phyloP scores from a whole-genome alignment of 2,888 invertebrate species.

The Cephus pygmeus region DNA sequence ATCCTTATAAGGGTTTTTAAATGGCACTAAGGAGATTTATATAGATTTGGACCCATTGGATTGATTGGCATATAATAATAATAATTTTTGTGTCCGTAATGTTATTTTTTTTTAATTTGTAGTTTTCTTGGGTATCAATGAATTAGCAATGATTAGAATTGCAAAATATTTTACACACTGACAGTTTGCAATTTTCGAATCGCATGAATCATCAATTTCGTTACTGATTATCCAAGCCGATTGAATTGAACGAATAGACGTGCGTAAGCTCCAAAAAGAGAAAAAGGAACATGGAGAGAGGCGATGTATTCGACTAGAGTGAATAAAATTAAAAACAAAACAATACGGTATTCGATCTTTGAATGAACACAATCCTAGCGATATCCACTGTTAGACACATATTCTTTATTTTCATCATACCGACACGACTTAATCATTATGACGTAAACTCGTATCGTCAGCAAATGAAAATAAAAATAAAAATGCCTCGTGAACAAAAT shows the following conservation, averaged over 20 bases:
- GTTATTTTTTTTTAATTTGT: not conserved
- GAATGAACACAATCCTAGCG: too few species aligned
- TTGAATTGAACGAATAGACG: not conserved
- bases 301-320: not conserved
- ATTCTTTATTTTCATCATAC: not conserved
- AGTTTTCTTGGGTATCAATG: not conserved
- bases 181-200: not conserved
- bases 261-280: not conserved
- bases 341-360: not conserved
- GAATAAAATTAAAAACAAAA: not conserved
- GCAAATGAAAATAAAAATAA: not conserved
- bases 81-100: not conserved
- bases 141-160: not conserved
- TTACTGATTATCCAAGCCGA: not conserved
- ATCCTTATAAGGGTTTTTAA: too few species aligned
- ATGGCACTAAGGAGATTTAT: not conserved
- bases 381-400: not conserved
- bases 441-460: not conserved
- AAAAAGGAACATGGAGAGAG: not conserved
- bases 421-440: not conserved
- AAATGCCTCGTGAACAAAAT: constrained; percentile 25
- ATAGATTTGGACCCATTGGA: not conserved
- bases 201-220: not conserved
- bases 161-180: not conserved
- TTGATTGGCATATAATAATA: not conserved